phyloP scores from a whole-genome alignment of 2,113 vertebrate genomes.

The Sprattus sprattus region DNA sequence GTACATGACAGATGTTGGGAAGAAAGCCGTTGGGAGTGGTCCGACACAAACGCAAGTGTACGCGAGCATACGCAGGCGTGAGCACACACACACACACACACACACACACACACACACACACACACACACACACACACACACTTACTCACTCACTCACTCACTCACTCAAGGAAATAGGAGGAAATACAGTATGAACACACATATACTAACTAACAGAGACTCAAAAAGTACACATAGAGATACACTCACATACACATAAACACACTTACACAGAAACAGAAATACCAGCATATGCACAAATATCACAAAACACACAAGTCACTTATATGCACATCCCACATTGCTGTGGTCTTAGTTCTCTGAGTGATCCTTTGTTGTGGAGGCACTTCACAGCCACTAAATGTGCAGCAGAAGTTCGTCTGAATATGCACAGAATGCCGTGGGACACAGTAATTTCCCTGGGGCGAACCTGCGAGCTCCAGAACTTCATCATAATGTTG shows the following conservation, averaged over 20 bases:
- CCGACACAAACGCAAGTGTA: neutral
- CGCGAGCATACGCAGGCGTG: neutral
- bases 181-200: neutral
- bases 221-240: neutral
- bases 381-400: neutral
- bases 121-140: neutral
- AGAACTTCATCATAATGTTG: conserved; percentile 26
- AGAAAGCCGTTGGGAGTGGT: neutral
- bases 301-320: neutral
- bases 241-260: neutral
- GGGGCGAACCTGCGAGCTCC: neutral
- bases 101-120: neutral
- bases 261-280: neutral
- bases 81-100: neutral
- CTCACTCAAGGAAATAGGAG: neutral
- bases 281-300: neutral
- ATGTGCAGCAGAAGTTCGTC: conserved; percentile 10
- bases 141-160: neutral
- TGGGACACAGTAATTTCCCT: conserved; percentile 18
- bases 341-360: neutral
- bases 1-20: conserved; percentile 4
- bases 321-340: neutral
- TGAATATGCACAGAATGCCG: conserved; percentile 13
- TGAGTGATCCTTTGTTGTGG: neutral
- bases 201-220: neutral